Percentiles rank a stretch among this genome's conserved stretches.
Evolutionary conservation across 2,113 vertebrate genomes (phyloP).

Genomic region (Ptilorrhoa leucosticta): DNA sequence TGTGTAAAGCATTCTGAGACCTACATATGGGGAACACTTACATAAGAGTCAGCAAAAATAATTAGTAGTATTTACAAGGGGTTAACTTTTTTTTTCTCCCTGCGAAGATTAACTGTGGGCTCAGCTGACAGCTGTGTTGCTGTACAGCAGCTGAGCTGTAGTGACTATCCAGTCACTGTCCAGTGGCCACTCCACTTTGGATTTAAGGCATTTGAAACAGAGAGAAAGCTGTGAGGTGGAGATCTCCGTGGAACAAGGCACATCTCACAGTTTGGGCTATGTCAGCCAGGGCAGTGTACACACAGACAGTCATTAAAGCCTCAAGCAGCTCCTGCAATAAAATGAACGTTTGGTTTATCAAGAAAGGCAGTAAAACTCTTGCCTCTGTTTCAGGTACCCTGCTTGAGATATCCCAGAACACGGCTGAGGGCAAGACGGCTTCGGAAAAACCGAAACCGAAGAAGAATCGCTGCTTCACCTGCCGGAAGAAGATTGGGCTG

Average conservation of each 20-base stretch:
- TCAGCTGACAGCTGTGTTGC: neutral
- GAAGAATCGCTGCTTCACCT: slow-evolving; percentile 88
- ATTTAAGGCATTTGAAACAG: neutral
- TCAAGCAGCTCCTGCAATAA: neutral
- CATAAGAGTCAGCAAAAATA: slow-evolving; percentile 43
- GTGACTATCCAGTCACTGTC: neutral
- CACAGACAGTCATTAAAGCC: neutral
- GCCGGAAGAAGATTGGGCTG: slow-evolving; percentile 89
- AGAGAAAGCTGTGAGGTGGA: neutral
- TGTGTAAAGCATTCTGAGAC: slow-evolving; percentile 41
- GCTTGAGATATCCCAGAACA: slow-evolving; percentile 73
- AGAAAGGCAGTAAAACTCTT: neutral
- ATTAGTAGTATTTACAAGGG: slow-evolving; percentile 32
- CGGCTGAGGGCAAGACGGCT: slow-evolving; percentile 76
- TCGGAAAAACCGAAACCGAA: slow-evolving; percentile 81
- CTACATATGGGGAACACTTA: slow-evolving; percentile 45
- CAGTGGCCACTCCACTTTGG: neutral
- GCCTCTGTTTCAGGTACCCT: slow-evolving; percentile 63
- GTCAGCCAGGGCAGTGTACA: neutral
- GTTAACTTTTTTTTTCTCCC: slow-evolving; percentile 7
- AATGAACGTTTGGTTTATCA: neutral
- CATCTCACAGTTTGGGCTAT: neutral
- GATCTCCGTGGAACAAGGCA: neutral
- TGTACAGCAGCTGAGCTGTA: neutral
- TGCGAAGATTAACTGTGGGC: neutral